Evolutionary conservation across 1,140 invertebrate species (phyloP).

Genomic region (Aphelinus atriplicis): DNA sequence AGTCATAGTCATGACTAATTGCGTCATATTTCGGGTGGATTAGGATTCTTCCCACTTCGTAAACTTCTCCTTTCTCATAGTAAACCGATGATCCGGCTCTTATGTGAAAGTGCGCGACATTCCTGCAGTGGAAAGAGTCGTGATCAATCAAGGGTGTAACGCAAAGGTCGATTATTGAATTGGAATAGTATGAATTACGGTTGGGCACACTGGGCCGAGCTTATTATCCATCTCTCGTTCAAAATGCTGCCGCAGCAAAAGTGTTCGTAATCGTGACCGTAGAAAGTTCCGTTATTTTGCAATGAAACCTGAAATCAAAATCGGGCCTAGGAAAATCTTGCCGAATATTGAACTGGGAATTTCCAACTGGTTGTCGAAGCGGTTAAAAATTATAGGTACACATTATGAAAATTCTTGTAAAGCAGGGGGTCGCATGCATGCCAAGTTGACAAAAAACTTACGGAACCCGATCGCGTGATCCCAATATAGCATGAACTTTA

Average conservation of each 20-base stretch:
- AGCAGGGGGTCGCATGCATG: too few species aligned
- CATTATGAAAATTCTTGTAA: too few species aligned
- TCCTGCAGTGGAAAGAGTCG: too few species aligned
- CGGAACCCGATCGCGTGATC: too few species aligned
- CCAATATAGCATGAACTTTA: too few species aligned
- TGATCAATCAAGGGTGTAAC: too few species aligned
- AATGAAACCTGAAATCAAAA: constrained; percentile 47
- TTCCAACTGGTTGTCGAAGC: too few species aligned
- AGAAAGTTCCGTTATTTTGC: constrained; percentile 54
- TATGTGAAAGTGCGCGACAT: constrained; percentile 41
- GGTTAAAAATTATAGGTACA: too few species aligned
- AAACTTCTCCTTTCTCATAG: constrained; percentile 41
- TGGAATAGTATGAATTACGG: constrained; percentile 29
- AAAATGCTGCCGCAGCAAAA: constrained; percentile 67
- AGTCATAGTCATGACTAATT: constrained; percentile 48
- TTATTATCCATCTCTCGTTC: constrained; percentile 61
- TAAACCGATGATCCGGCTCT: constrained; percentile 44
- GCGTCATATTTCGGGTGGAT: constrained; percentile 47
- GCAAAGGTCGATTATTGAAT: too few species aligned
- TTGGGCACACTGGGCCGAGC: constrained; percentile 56
- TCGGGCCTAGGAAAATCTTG: too few species aligned
- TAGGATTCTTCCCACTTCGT: constrained; percentile 38
- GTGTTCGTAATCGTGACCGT: constrained; percentile 57
- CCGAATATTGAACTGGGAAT: too few species aligned
- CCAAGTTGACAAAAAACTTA: too few species aligned